These are phyloP conservation scores for Anisognathus igniventris DNA, from an alignment of 2,797 vertebrate genomes.

Conservation along the genomic window DNA sequence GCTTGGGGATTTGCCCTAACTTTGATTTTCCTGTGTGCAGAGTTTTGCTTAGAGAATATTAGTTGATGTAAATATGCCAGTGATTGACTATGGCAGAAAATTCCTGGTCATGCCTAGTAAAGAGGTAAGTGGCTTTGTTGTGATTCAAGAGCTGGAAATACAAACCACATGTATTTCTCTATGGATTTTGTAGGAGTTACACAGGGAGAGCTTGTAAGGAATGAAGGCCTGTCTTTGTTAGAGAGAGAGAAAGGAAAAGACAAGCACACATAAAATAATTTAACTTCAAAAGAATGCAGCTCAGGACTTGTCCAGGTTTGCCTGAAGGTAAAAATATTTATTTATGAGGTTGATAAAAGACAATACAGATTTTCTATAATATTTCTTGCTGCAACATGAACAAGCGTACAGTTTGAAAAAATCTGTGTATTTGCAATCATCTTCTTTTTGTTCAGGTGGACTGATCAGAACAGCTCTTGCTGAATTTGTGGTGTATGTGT, in stretches of 20 bases:
- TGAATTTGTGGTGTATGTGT: not conserved
- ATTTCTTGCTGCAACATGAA: not conserved
- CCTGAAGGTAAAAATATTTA: conserved; percentile 29
- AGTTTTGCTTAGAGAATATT: not conserved
- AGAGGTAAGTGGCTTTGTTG: conserved; percentile 58
- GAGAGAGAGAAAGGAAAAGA: not conserved
- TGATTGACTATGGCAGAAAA: not conserved
- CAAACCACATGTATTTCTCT: not conserved
- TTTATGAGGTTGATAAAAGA: not conserved
- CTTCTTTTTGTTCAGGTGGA: not conserved
- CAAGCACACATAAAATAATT: not conserved
- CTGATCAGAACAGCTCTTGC: not conserved
- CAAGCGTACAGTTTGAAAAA: not conserved
- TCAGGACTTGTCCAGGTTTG: conserved; percentile 66
- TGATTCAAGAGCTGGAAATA: not conserved
- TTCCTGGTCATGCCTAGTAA: not conserved
- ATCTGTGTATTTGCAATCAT: not conserved
- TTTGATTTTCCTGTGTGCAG: not conserved
- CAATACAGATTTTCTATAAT: not conserved
- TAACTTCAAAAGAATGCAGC: conserved; percentile 68
- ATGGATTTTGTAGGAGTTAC: not conserved
- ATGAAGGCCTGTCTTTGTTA: not conserved
- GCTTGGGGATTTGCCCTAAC: not conserved
- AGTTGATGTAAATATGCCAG: not conserved
- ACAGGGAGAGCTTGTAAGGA: not conserved